Percentiles rank a stretch among this genome's conserved stretches.
Evolutionary conservation across 2,888 invertebrate genomes (phyloP).

Genomic region (Torymus aiolomorphi): DNA sequence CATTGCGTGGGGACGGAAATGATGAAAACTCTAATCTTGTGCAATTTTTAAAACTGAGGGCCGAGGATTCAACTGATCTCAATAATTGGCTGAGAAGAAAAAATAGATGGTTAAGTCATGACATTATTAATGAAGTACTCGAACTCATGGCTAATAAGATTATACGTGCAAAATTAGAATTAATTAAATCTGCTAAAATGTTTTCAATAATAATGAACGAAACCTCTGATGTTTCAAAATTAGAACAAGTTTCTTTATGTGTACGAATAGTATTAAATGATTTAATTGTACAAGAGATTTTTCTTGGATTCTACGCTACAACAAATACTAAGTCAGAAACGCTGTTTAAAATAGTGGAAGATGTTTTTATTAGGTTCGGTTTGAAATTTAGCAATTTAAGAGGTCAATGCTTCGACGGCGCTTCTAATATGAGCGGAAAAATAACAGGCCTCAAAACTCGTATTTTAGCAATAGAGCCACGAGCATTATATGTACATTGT

Average conservation of each 20-base stretch:
- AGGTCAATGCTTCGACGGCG: neutral
- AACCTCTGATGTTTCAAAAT: neutral
- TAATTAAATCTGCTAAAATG: neutral
- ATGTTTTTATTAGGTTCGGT: slow-evolving; percentile 31
- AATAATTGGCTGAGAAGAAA: too few species aligned
- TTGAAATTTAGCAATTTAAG: neutral
- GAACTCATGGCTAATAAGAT: neutral
- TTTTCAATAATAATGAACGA: neutral
- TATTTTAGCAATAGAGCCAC: neutral
- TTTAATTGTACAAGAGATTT: slow-evolving; percentile 33
- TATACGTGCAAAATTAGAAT: slow-evolving; percentile 15
- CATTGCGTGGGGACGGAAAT: too few species aligned
- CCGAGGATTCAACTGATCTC: too few species aligned
- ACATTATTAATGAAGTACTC: neutral
- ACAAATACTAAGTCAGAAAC: neutral
- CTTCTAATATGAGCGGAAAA: neutral
- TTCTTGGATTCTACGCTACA: slow-evolving; percentile 16
- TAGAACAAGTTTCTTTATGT: slow-evolving; percentile 8
- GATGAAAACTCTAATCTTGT: too few species aligned
- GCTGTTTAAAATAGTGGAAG: slow-evolving; percentile 1
- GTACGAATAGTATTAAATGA: slow-evolving; percentile 36
- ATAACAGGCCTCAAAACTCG: neutral
- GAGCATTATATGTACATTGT: too few species aligned
- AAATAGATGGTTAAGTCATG: too few species aligned
- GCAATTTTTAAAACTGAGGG: too few species aligned